Evolutionary conservation across 2,113 vertebrate species (phyloP).

Genomic region (Dissostichus mawsoni): DNA sequence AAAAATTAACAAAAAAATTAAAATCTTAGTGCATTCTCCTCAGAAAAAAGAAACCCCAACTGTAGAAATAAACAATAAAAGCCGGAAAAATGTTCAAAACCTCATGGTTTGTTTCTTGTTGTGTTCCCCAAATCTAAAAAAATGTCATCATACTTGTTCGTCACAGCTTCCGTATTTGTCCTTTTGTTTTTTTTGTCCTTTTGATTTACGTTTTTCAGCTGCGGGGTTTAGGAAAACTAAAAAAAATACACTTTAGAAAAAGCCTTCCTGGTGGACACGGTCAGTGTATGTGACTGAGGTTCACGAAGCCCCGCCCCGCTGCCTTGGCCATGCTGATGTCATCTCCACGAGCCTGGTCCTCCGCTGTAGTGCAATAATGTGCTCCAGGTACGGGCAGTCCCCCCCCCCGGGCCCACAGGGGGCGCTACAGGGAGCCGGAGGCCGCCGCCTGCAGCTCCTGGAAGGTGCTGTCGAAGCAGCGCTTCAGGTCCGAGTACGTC

Average conservation of each 20-base stretch:
- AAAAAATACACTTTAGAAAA: slow-evolving; percentile 83
- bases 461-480: slow-evolving; percentile 99
- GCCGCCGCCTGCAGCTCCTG: slow-evolving; percentile 97
- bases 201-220: slow-evolving; percentile 84
- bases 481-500: slow-evolving; percentile 99
- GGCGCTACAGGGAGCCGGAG: slow-evolving; percentile 95
- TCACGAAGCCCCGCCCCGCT: slow-evolving; percentile 84
- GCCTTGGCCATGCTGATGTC: slow-evolving; percentile 77
- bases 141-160: slow-evolving; percentile 73
- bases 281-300: slow-evolving; percentile 97
- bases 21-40: slow-evolving; percentile 99
- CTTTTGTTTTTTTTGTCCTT: slow-evolving; percentile 68
- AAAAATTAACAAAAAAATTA: slow-evolving; percentile 88
- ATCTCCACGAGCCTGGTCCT: slow-evolving; percentile 74
- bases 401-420: slow-evolving; percentile 71
- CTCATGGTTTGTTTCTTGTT: slow-evolving; percentile 78
- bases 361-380: slow-evolving; percentile 97
- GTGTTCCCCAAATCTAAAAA: slow-evolving; percentile 94
- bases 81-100: slow-evolving; percentile 88
- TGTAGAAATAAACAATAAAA: slow-evolving; percentile 92
- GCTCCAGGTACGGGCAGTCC: slow-evolving; percentile 86
- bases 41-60: slow-evolving; percentile 83
- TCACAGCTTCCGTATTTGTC: slow-evolving; percentile 81
- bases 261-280: slow-evolving; percentile 93
- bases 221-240: slow-evolving; percentile 88